Evolutionary conservation across 92 coral and sea anemone species (phyloP).

Genomic region (Isaurus tuberculatus): DNA sequence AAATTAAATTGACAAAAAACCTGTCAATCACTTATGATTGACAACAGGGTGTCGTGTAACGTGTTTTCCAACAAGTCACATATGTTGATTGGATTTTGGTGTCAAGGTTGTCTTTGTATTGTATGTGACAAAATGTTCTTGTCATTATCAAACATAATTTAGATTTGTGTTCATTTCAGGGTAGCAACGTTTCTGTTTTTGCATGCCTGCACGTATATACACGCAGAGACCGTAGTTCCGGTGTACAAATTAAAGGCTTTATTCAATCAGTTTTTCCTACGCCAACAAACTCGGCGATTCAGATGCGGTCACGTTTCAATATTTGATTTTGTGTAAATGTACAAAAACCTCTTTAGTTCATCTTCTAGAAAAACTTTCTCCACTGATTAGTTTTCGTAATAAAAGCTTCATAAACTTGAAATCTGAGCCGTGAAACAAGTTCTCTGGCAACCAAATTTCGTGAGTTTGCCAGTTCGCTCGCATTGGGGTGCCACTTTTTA

Average conservation of each 20-base stretch:
- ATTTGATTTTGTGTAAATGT: neutral
- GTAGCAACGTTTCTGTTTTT: neutral
- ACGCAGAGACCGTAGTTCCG: constrained; percentile 41
- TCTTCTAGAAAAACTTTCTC: neutral
- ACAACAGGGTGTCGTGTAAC: constrained; percentile 48
- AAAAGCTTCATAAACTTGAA: neutral
- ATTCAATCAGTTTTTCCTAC: constrained; percentile 19
- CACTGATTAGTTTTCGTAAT: neutral
- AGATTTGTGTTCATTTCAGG: constrained; percentile 15
- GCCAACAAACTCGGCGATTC: constrained; percentile 3
- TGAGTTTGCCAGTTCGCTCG: neutral
- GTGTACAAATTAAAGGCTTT: constrained; percentile 24
- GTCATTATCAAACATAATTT: neutral
- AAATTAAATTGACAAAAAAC: constrained; percentile 51
- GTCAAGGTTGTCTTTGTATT: constrained; percentile 1
- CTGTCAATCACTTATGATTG: constrained; percentile 90
- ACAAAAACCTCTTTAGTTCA: neutral
- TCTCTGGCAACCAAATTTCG: neutral
- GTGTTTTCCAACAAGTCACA: constrained; percentile 36
- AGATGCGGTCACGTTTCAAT: constrained; percentile 14
- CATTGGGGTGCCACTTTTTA: constrained; percentile 44
- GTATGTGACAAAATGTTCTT: neutral
- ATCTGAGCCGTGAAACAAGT: neutral
- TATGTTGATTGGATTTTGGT: constrained; percentile 33
- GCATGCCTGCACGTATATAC: constrained; percentile 36